Base-by-base conservation (phyloP, 1,140 invertebrate genomes). In the Oryzaephilus surinamensis region DNA sequence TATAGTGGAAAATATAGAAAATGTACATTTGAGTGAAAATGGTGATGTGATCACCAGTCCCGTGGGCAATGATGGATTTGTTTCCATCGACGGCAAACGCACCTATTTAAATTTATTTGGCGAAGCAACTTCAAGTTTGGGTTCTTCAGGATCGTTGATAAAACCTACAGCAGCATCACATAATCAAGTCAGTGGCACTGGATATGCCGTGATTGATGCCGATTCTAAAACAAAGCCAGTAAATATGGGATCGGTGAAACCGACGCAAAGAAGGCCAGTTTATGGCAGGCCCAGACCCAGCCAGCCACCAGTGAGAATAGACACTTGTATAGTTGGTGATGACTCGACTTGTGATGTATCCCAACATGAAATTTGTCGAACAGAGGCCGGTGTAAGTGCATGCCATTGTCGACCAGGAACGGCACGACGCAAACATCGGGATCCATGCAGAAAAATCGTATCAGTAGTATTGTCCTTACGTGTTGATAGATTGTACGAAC, bases 301-400 rank as follows among this genome's bases (percentile, higher is more conserved):
- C 0, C 75, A 74, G 43, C 74, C 76, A 12, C 73, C 77, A 0
- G 77, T 81, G 0, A 24, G 89, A 50, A 94, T 95, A 38, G 90
- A 95, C 59, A 94, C 90, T 6, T 95, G 90, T 52, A 93, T 93
- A 15, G 88, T 93, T 1, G 90, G 89, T 2, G 89, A 95, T 48
- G 84, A 90, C 48, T 80, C 82, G n/a, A 93, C 90, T 0, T 95
- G 90, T 51, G 87, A 92, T 53, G 70, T 76, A 29, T 79, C 81
- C 14, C 81, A 90, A 58, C 83, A 90, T 54, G 90, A 94, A 55
- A 76, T 77, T 29, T 95, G 90, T 58, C 75, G 79, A 41, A 93
- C 87, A 0, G 84, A 93, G 63, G 73, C 73, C 42, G 89, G 88
- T 3, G 89, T 93, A n/a, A 91, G 86, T 6, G 85, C 86, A 34